Conservation (phyloP, 2,113 vertebrate genomes). For the Pachycephala philippinensis region DNA sequence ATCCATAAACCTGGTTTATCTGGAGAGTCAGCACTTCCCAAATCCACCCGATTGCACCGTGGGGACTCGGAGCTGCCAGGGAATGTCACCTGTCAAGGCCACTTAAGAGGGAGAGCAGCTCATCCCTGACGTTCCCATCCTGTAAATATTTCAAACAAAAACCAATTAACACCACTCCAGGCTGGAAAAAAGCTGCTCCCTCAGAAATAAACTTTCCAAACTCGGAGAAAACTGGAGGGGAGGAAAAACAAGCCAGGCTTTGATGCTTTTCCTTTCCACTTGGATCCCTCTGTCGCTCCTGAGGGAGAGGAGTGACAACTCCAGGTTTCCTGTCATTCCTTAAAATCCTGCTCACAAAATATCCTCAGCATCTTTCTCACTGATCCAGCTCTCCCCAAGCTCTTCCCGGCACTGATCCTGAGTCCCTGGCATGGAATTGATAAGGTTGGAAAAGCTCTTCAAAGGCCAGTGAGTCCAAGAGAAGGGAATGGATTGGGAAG, state of each 20-base stretch:
- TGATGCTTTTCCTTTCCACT: neutral
- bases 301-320: neutral
- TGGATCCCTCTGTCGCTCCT: neutral
- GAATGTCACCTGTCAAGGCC: conserved; percentile 2
- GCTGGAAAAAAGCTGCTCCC: neutral
- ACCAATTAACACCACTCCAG: neutral
- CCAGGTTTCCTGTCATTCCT: neutral
- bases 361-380: neutral
- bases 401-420: neutral
- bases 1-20: neutral
- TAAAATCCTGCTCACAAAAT: neutral
- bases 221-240: neutral
- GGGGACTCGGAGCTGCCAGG: neutral
- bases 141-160: conserved; percentile 54
- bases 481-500: neutral
- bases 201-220: neutral
- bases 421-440: accelerated
- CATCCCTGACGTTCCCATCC: neutral
- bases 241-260: neutral
- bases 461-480: neutral
- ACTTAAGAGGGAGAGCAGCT: neutral
- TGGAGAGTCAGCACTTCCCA: conserved; percentile 3
- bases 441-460: neutral
- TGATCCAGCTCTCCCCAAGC: neutral
- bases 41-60: neutral